phyloP scores from a whole-genome alignment of 2,888 invertebrate genomes.

The Pseudococcus viburni region DNA sequence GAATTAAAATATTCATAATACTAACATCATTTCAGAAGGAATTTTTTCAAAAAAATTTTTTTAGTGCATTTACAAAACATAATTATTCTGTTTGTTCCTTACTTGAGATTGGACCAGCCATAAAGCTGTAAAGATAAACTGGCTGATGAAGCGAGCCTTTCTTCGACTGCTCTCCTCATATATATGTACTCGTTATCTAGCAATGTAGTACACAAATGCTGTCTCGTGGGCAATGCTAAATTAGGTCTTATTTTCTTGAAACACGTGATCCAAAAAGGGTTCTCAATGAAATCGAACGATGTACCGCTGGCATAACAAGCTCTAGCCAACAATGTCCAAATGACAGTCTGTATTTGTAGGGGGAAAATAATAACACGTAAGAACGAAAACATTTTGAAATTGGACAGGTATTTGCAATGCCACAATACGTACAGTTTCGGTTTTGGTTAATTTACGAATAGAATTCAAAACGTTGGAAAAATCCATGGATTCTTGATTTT shows the following conservation, averaged over 20 bases:
- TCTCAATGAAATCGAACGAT: conserved; percentile 58
- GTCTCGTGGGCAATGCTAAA: conserved; percentile 31
- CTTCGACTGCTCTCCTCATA: background rate
- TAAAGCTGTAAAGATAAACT: conserved; percentile 54
- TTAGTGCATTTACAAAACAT: no score
- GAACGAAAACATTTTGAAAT: background rate
- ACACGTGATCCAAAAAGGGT: conserved; percentile 45
- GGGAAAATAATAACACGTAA: background rate
- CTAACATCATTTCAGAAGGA: no score
- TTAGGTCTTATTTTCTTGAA: conserved; percentile 59
- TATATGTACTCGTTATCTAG: conserved; percentile 44
- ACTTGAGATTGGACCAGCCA: conserved; percentile 59
- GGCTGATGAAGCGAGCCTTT: background rate
- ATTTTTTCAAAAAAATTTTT: no score
- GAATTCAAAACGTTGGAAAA: conserved; percentile 42
- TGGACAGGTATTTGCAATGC: background rate
- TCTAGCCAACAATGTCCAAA: conserved; percentile 59
- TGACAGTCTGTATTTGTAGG: background rate
- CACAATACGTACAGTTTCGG: conserved; percentile 7
- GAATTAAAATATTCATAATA: no score
- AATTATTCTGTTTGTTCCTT: background rate
- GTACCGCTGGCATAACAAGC: conserved; percentile 60
- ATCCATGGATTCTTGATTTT: conserved; percentile 47
- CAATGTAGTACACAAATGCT: conserved; percentile 49
- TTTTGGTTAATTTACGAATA: conserved; percentile 18